Conservation (phyloP, 2,888 invertebrate species). For the Oligia latruncula region DNA sequence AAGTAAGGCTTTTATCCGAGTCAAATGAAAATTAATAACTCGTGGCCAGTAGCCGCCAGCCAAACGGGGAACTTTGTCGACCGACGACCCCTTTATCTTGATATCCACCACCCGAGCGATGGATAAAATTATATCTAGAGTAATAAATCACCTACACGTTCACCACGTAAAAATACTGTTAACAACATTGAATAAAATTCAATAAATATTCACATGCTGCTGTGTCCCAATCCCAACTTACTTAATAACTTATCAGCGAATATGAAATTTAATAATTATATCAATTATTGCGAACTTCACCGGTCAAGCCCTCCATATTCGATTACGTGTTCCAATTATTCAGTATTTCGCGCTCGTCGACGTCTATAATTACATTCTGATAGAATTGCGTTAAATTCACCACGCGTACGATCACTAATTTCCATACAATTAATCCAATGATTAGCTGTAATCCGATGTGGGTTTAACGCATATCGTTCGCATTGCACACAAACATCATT, state of each 20-base stretch:
- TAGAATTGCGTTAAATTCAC: slow-evolving; percentile 86
- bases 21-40: slow-evolving; percentile 85
- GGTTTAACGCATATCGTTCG: slow-evolving; percentile 76
- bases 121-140: slow-evolving; percentile 61
- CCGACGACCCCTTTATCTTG: slow-evolving; percentile 75
- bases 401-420: slow-evolving; percentile 83
- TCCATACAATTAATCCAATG: slow-evolving; percentile 87
- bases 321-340: slow-evolving; percentile 81
- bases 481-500: slow-evolving; percentile 70
- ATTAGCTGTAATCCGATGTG: slow-evolving; percentile 83
- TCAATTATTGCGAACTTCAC: slow-evolving; percentile 57
- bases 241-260: slow-evolving; percentile 46
- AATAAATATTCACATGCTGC: background rate
- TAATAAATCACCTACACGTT: slow-evolving; percentile 58
- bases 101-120: slow-evolving; percentile 69
- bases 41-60: slow-evolving; percentile 69
- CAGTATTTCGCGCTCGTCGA: slow-evolving; percentile 87
- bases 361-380: slow-evolving; percentile 87
- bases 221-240: slow-evolving; percentile 20
- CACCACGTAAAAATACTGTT: slow-evolving; percentile 22
- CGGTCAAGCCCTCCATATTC: slow-evolving; percentile 64
- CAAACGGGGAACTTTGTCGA: slow-evolving; percentile 72
- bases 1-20: slow-evolving; percentile 75
- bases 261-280: slow-evolving; percentile 63
- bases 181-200: slow-evolving; percentile 6